Evolutionary conservation across 2,797 vertebrate genomes (phyloP), one percentile per base, ranked within the genome.

Genomic region (Rhabdomys pumilio): DNA sequence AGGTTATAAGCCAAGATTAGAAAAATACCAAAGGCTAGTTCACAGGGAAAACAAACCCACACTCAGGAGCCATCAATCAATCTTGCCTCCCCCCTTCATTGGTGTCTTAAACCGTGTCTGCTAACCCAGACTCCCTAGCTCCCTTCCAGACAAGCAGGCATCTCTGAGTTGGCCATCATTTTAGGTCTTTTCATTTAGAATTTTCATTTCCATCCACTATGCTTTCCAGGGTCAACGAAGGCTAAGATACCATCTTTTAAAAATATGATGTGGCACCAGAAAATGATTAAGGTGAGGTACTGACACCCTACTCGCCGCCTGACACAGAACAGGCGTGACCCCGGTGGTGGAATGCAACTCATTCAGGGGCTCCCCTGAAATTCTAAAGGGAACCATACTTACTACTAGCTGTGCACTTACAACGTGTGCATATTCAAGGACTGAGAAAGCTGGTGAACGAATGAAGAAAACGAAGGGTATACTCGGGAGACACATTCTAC

Each of bases 211-310:
- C 15, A 53, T 72, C 34, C 53, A 26, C 44, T 73, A 69, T 17
- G 24, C 34, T 91, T 90, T 72, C 31, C 41, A 59, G 44, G 65
- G 59, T 75, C 96, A 59, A 61, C 53, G 29, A 3, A 34, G 15
- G 41, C 24, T 14, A 29, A 90, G 63, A 89, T 26, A n/a, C 67
- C 82, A 17, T 76, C 91, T 93, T 82, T 93, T 41, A 38, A 89
- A 95, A 95, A 31, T 61, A 47, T 2, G 50, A 41, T 41, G 44
- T 34, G 19, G 38, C 38, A 76, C 80, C 73, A 87, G 61, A 83
- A 89, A 96, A 57, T 29, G 4, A 84, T 50, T 86, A 34, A 59
- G 69, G 59, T 4, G 11, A 31, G 80, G 41, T 61, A 63, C 26
- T 47, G 67, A 91, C 90, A 19, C 83, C 19, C 55, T 17, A 3